Base-by-base conservation (phyloP, 1,140 invertebrate genomes). In the Atta cephalotes region DNA sequence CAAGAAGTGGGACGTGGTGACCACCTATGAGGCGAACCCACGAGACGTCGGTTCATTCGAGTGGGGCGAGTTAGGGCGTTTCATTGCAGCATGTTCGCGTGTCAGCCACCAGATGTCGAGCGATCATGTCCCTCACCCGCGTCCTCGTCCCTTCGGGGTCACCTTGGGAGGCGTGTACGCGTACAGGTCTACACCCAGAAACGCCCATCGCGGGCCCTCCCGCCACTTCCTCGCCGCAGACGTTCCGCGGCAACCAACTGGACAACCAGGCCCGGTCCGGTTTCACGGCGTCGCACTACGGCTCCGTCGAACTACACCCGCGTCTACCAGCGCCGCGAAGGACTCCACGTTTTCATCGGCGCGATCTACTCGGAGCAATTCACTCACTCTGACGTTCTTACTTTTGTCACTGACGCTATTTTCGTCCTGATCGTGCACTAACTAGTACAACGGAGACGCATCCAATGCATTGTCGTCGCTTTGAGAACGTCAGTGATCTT, bases 201-300 rank as follows among this genome's bases (percentile, higher is more conserved):
- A 93, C 94, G 93, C 94, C 94, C 94, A 89, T 92, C 87, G 92
- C 92, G 92, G 63, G 92, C 94, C 94, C 94, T 93, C 93, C 90
- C 85, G 90, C 85, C 70, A 90, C 91, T 89, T 90, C 87, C 90
- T 85, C 88, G 91, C 86, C 92, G 93, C 95, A 95, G 94, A 95
- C 93, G 95, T 86, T 91, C 91, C 93, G 93, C 92, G 93, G 93
- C 95, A 94, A 95, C 92, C 94, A 95, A 94, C 94, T 94, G 93
- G 94, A 95, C 92, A 94, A 92, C 93, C 94, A 94, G 91, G 90
- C 91, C 85, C 77, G 81, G 89, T 74, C 90, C 77, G 86, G 89
- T 88, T 90, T 79, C 87, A 89, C 90, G 86, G 80, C 89, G 87
- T 87, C 90, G 88, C 89, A 93, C 91, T 79, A 92, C 93, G 90